A percentile compares a stretch with the other conserved stretches of the same genome.
These are phyloP conservation scores for Ericerus pela DNA, from an alignment of 1,140 invertebrate species.

Conservation along the genomic window DNA sequence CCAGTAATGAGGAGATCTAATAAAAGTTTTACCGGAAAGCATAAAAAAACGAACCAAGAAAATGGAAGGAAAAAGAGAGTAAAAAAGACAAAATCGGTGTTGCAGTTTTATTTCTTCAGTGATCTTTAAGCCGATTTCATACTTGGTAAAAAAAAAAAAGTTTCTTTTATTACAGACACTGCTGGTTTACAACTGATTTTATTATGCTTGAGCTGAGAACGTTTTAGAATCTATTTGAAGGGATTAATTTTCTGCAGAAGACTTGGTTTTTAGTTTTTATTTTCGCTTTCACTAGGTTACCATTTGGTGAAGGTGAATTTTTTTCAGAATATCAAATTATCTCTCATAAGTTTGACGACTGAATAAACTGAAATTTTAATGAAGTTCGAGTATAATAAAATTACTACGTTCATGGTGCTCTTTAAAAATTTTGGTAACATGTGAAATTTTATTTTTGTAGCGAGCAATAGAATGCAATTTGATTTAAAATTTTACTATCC, in stretches of 20 bases:
- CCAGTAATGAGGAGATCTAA: conserved; percentile 26
- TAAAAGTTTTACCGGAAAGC: conserved; percentile 23
- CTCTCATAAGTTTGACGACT: too few species aligned
- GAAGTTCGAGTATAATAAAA: too few species aligned
- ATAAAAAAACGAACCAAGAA: conserved; percentile 15
- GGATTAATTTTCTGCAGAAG: not conserved
- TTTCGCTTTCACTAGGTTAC: too few species aligned
- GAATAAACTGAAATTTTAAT: too few species aligned
- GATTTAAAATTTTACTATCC: too few species aligned
- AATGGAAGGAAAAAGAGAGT: conserved; percentile 4
- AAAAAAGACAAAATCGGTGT: too few species aligned
- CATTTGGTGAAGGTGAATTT: too few species aligned
- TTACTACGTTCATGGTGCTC: too few species aligned
- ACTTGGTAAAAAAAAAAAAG: conserved; percentile 3
- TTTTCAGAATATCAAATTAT: too few species aligned
- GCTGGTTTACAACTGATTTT: conserved; percentile 9
- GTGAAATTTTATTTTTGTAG: too few species aligned
- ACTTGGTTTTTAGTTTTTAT: not conserved
- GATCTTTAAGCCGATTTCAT: conserved; percentile 12
- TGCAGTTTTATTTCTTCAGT: conserved; percentile 6
- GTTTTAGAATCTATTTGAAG: conserved; percentile 2
- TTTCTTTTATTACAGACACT: conserved; percentile 10
- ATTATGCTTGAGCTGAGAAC: not conserved
- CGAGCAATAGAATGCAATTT: too few species aligned
- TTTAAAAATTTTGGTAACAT: too few species aligned